Base-by-base conservation (phyloP, 2,888 invertebrate genomes). In the Eilema caniola region DNA sequence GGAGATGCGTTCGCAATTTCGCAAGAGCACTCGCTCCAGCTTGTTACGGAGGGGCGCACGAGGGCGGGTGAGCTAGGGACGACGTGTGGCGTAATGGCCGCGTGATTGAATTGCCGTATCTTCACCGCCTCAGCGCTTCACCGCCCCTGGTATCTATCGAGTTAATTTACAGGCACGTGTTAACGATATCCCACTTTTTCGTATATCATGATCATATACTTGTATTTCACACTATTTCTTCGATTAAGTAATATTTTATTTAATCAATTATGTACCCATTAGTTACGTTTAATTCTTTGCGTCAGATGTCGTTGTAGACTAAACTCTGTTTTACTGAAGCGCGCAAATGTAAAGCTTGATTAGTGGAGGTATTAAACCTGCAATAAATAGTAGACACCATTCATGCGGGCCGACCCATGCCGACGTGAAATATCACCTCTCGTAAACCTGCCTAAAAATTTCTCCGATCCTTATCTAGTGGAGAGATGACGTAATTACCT, bases 81-180 rank as follows among this genome's bases (percentile, higher is more conserved):
- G 83, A 84, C 86, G 86, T 85, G 87, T 87, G 85, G 84, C 84
- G 89, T 90, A 92, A 92, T 91, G 87, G 89, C 85, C 86, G 84
- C 86, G 86, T 88, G 92, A 92, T 93, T 92, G 90, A 92, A 93
- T 90, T 89, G 90, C 88, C 89, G 86, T 89, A 90, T 91, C 89
- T 88, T 88, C 86, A 86, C 87, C 88, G 86, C 91, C 87, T 88
- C 86, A 83, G 82, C 87, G 85, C 88, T 83, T 83, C 84, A 82
- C 83, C 81, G 84, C 86, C 83, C 91, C 89, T 89, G 86, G 90
- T 90, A 89, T 87, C 83, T 86, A 89, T 92, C 84, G 86, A 89
- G 88, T 89, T 90, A 89, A 90, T 90, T 89, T 89, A 83, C 81
- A 79, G 84, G 85, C 77, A 81, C 81, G 79, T 81, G 80, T 80